Conservation (phyloP, 2,113 vertebrate species). For the Perognathus longimembris region DNA sequence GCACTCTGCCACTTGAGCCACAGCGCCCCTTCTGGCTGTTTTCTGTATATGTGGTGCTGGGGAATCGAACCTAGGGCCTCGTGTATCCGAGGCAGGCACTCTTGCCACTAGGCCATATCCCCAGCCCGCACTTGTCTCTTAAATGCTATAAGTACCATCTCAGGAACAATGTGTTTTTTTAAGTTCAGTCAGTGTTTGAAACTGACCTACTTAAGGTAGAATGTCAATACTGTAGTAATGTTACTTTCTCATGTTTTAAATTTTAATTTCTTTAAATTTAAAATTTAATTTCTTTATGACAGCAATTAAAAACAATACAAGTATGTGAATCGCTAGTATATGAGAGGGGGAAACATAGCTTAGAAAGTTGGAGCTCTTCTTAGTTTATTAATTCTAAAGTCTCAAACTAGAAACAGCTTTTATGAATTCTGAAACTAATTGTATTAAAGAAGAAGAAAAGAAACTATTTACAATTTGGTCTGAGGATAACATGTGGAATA, state of each 20-base stretch:
- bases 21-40: too few species aligned
- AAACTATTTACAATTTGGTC: not conserved
- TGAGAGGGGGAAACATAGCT: not conserved
- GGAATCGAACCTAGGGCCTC: too few species aligned
- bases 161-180: conserved; percentile 1
- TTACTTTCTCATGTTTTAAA: not conserved
- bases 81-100: too few species aligned
- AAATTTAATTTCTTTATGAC: conserved; percentile 39
- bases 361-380: conserved; percentile 30
- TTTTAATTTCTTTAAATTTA: too few species aligned
- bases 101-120: too few species aligned
- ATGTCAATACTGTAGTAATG: conserved; percentile 8
- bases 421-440: conserved; percentile 38
- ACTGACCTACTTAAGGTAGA: not conserved
- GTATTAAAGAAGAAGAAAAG: not conserved
- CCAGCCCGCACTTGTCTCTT: too few species aligned
- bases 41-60: too few species aligned
- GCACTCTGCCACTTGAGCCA: too few species aligned
- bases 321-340: not conserved
- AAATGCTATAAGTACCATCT: not conserved
- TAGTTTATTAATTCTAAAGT: conserved; percentile 39
- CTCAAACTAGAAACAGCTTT: conserved; percentile 1
- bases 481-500: not conserved
- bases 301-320: not conserved
- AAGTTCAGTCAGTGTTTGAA: conserved; percentile 26